Percentiles rank a stretch among this genome's conserved stretches.
Conservation (phyloP, 1,140 invertebrate species). For the Drosophila repleta region DNA sequence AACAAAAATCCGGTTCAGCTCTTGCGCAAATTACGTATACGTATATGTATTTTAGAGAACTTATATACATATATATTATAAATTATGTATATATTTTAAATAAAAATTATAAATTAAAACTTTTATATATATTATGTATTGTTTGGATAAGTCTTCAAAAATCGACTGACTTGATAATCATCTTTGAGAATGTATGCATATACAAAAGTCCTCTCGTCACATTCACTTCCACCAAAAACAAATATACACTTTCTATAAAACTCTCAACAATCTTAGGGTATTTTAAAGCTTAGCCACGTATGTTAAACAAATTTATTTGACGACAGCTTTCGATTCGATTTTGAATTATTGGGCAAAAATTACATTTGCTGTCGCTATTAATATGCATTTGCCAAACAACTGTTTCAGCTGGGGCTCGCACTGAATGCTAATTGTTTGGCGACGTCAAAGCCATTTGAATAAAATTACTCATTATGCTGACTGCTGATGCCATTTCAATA, state of each 20-base stretch:
- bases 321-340: constrained; percentile 13
- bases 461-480: constrained; percentile 31
- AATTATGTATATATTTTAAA: no score
- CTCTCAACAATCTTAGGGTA: no score
- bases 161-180: no score
- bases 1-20: background rate
- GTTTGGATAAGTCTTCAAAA: no score
- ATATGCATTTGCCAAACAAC: constrained; percentile 22
- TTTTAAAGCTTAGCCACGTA: background rate
- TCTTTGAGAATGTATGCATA: no score
- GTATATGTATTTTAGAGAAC: no score
- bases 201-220: no score
- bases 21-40: no score
- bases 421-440: constrained; percentile 59
- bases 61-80: no score
- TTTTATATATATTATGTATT: no score
- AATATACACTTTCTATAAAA: background rate
- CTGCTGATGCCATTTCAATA: constrained; percentile 47
- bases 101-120: no score
- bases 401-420: constrained; percentile 28
- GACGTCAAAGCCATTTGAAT: constrained; percentile 20
- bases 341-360: constrained; percentile 9
- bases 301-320: constrained; percentile 9
- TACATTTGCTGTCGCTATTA: constrained; percentile 7
- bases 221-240: background rate